These are phyloP conservation scores for Megalops cyprinoides DNA, from an alignment of 2,797 vertebrate species.

Conservation along the genomic window DNA sequence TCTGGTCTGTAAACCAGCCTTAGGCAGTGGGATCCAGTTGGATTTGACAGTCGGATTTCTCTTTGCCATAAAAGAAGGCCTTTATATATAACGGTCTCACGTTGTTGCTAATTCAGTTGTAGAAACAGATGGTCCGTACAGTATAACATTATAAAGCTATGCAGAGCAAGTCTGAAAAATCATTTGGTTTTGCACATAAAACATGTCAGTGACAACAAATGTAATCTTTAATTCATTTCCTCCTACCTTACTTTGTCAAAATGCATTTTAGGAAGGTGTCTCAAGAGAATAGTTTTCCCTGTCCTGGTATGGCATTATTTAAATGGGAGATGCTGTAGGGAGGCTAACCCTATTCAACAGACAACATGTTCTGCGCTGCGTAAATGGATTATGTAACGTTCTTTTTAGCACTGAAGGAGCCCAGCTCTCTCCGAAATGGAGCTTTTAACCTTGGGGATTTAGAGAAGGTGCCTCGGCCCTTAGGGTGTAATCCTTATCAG, in stretches of 20 bases:
- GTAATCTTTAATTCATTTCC: constrained; percentile 7
- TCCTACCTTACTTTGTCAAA: constrained; percentile 8
- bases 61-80: too few species aligned
- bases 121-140: constrained; percentile 10
- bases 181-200: not conserved
- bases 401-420: constrained; percentile 32
- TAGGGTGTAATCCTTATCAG: constrained; percentile 21
- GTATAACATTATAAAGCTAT: too few species aligned
- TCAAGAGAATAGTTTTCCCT: constrained; percentile 29
- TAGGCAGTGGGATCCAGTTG: not conserved
- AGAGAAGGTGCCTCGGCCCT: constrained; percentile 27
- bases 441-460: constrained; percentile 35
- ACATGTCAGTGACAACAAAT: constrained; percentile 2
- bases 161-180: constrained; percentile 14
- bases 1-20: too few species aligned
- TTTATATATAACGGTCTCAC: not conserved
- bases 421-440: constrained; percentile 31
- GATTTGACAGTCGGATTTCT: not conserved
- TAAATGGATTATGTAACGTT: constrained; percentile 42
- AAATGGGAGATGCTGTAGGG: constrained; percentile 38
- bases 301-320: constrained; percentile 24
- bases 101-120: constrained; percentile 1
- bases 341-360: constrained; percentile 46
- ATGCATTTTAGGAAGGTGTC: constrained; percentile 30
- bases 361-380: constrained; percentile 42